phyloP scores from a whole-genome alignment of 2,797 vertebrate species.

The Poliocrania exsul region DNA sequence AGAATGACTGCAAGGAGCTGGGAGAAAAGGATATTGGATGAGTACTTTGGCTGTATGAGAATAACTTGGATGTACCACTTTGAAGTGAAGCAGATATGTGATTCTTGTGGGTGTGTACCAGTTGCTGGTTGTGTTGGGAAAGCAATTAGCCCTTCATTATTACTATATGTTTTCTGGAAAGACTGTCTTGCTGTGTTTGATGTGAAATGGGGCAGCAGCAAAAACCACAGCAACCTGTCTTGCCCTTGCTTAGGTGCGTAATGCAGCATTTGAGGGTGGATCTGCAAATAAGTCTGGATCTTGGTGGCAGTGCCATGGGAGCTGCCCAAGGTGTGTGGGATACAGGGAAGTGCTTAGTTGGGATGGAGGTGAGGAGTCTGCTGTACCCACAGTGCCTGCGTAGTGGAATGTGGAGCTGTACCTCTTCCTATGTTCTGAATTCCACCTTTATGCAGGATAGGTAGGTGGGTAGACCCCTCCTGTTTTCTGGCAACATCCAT shows the following conservation, averaged over 20 bases:
- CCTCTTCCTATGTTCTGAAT: accelerated
- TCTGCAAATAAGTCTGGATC: background rate
- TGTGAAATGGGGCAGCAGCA: background rate
- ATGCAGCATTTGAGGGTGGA: background rate
- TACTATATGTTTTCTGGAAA: background rate
- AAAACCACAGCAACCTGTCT: background rate
- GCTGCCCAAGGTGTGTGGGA: accelerated
- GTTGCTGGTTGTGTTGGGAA: background rate
- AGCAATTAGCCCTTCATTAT: background rate
- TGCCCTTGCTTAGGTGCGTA: background rate
- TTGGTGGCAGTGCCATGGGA: background rate
- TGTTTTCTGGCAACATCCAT: background rate
- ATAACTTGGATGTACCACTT: background rate
- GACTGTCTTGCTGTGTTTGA: background rate
- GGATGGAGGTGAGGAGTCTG: background rate
- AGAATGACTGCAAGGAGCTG: background rate
- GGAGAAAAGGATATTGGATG: accelerated
- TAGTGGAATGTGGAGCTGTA: background rate
- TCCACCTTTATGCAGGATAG: background rate
- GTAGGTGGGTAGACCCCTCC: accelerated
- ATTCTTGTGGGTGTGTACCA: background rate
- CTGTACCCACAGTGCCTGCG: too few species aligned
- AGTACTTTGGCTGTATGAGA: background rate
- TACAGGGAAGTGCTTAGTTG: background rate
- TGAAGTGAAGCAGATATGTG: background rate